Percentiles rank a stretch among this genome's conserved stretches.
Evolutionary conservation across 2,113 vertebrate genomes (phyloP).

Genomic region (Etheostoma cragini): DNA sequence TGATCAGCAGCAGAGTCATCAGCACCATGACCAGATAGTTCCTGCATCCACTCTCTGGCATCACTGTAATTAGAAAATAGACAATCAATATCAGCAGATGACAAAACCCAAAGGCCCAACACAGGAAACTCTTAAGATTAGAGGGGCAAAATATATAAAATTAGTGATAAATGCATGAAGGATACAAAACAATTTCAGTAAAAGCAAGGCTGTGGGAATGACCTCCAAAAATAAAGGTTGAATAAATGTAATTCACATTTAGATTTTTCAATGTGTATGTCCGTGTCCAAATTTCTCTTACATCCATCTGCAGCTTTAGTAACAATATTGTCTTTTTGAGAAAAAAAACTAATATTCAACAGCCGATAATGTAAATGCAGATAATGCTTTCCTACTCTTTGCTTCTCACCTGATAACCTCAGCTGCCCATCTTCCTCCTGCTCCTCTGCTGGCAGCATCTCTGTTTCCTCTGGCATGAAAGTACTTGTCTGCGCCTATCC

Average conservation of each 20-base stretch:
- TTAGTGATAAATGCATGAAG: no score
- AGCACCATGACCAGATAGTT: not conserved
- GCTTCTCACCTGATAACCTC: slow-evolving; percentile 63
- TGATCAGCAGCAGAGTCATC: slow-evolving; percentile 44
- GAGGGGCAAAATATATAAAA: no score
- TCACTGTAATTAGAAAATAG: slow-evolving; percentile 14
- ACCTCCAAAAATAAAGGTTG: no score
- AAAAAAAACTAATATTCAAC: not conserved
- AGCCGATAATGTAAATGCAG: not conserved
- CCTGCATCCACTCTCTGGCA: slow-evolving; percentile 22
- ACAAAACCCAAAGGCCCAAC: not conserved
- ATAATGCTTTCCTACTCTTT: not conserved
- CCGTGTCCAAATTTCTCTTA: not conserved
- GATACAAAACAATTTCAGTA: no score
- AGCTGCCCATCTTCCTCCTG: slow-evolving; percentile 63
- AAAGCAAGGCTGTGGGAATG: no score
- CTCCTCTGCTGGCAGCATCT: slow-evolving; percentile 64
- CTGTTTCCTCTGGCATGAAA: slow-evolving; percentile 74
- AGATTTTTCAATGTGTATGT: no score
- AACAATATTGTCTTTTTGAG: not conserved
- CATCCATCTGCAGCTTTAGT: not conserved
- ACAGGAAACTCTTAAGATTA: no score
- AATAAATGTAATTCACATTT: no score
- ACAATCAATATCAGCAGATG: not conserved
- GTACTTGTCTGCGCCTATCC: slow-evolving; percentile 64